These are phyloP conservation scores for Erebia palarica DNA, from an alignment of 2,888 invertebrate species.

Conservation along the genomic window DNA sequence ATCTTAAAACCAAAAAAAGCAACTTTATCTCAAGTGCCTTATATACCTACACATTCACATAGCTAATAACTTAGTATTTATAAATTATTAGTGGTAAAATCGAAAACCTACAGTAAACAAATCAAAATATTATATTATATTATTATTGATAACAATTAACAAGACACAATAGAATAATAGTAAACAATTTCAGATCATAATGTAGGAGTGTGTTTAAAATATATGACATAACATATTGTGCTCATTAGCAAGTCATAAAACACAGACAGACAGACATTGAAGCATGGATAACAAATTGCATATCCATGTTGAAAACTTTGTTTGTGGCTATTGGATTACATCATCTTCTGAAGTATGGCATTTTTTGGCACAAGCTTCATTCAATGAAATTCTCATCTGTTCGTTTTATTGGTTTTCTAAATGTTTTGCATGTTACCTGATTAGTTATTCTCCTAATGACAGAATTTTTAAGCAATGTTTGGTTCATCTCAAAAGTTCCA, in stretches of 20 bases:
- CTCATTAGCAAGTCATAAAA: constrained; percentile 12
- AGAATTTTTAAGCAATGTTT: too few relatives aligned
- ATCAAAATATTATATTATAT: background rate
- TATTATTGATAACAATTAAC: constrained; percentile 5
- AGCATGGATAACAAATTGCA: constrained; percentile 6
- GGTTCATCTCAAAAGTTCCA: too few relatives aligned
- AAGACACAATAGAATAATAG: background rate
- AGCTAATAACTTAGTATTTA: too few relatives aligned
- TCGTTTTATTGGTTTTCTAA: too few relatives aligned
- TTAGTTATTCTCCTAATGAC: too few relatives aligned
- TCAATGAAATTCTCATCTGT: background rate
- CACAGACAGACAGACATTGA: constrained; percentile 9
- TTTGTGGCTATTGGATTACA: constrained; percentile 15
- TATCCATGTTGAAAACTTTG: constrained; percentile 1
- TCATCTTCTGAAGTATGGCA: constrained; percentile 17
- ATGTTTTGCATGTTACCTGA: too few relatives aligned
- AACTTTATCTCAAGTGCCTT: too few relatives aligned
- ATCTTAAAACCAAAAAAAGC: too few relatives aligned
- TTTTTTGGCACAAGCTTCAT: background rate
- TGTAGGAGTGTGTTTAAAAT: background rate
- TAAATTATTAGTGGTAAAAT: background rate
- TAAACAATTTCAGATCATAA: background rate
- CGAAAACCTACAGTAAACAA: background rate
- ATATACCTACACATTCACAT: too few relatives aligned
- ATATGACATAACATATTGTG: background rate